A percentile compares a stretch with the other conserved stretches of the same genome.
These are phyloP conservation scores for Todiramphus chloris DNA, from an alignment of 2,113 vertebrate species.

Conservation along the genomic window DNA sequence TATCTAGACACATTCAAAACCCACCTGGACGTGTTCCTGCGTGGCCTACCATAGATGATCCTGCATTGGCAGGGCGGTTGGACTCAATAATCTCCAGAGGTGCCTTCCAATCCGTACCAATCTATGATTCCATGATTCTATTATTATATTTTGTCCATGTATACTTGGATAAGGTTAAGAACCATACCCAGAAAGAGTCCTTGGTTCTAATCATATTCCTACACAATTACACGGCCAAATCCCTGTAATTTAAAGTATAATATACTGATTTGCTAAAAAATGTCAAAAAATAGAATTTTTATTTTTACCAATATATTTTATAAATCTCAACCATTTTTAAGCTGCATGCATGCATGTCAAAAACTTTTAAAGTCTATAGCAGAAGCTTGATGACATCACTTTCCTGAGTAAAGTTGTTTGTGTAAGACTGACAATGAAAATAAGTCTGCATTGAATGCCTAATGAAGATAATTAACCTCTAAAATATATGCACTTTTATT, in stretches of 20 bases:
- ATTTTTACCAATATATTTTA: background rate
- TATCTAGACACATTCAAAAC: no score
- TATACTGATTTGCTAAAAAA: background rate
- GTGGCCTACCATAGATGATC: no score
- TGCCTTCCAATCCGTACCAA: no score
- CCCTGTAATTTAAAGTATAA: background rate
- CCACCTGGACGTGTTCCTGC: no score
- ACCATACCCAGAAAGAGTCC: background rate
- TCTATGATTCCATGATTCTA: no score
- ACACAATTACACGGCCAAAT: background rate
- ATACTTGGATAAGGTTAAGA: background rate
- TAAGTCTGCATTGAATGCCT: background rate
- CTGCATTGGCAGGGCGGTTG: no score
- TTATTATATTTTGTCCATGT: background rate
- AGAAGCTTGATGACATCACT: background rate
- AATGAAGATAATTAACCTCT: background rate
- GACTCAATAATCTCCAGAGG: no score
- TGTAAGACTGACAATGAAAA: background rate
- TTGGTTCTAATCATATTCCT: background rate
- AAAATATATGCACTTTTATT: background rate
- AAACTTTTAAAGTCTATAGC: background rate
- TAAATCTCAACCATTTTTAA: background rate
- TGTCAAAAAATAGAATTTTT: background rate
- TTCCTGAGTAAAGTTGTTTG: background rate
- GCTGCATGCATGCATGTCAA: rapidly evolving